phyloP scores from a whole-genome alignment of 2,797 vertebrate genomes.

The Tangara arthus region DNA sequence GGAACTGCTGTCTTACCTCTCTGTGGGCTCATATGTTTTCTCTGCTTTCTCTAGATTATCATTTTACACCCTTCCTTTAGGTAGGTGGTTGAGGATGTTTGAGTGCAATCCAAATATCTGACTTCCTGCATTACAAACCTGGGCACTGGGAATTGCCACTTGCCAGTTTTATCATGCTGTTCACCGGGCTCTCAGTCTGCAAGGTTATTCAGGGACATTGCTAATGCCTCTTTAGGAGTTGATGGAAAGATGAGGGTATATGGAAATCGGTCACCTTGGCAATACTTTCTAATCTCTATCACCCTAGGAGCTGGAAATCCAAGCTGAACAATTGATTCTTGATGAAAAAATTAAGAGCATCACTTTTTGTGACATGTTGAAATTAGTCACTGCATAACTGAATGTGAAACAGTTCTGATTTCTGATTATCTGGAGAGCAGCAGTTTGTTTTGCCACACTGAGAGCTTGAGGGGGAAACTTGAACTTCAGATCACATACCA shows the following conservation, averaged over 20 bases:
- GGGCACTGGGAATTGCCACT: background rate
- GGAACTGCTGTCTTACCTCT: background rate
- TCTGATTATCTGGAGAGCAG: conserved; percentile 16
- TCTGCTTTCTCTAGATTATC: background rate
- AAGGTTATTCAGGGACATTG: conserved; percentile 37
- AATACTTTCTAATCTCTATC: conserved; percentile 41
- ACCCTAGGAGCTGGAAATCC: conserved; percentile 40
- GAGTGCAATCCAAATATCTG: background rate
- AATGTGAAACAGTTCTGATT: conserved; percentile 44
- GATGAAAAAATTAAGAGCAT: conserved; percentile 66
- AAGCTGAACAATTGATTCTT: conserved; percentile 60
- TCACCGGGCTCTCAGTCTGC: background rate
- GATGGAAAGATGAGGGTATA: conserved; percentile 50
- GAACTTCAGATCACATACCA: conserved; percentile 24
- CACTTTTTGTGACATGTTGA: conserved; percentile 54
- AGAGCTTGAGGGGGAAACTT: background rate
- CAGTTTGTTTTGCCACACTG: conserved; percentile 30
- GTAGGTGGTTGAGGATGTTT: background rate
- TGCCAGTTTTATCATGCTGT: background rate
- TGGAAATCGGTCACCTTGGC: conserved; percentile 62
- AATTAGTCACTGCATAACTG: conserved; percentile 61
- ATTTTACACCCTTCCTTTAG: background rate
- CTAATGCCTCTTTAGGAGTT: conserved; percentile 18
- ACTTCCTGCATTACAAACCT: background rate
- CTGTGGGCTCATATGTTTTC: background rate